These are phyloP conservation scores for Amphipyra tragopoginis DNA, from an alignment of 2,888 invertebrate species.

Conservation along the genomic window DNA sequence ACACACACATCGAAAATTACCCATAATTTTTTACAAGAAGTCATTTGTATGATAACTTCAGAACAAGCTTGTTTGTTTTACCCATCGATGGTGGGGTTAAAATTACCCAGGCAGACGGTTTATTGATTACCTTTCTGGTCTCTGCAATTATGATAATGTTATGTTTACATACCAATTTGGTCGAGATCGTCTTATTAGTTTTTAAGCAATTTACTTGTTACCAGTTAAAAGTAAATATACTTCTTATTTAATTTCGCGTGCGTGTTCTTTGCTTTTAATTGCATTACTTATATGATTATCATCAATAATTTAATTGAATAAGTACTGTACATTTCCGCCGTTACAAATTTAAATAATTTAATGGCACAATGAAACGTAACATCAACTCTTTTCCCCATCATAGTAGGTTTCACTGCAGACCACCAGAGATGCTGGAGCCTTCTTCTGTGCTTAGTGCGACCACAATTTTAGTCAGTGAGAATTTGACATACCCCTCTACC, in stretches of 20 bases:
- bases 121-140: slow-evolving; percentile 64
- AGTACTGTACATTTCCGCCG: no score
- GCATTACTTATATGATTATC: background rate
- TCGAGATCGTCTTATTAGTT: slow-evolving; percentile 64
- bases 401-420: no score
- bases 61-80: slow-evolving; percentile 73
- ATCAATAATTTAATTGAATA: background rate
- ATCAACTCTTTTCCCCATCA: no score
- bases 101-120: slow-evolving; percentile 61
- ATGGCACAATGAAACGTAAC: no score
- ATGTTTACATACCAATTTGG: slow-evolving; percentile 78
- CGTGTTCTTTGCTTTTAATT: slow-evolving; percentile 9
- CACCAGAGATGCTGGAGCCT: no score
- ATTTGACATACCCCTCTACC: no score
- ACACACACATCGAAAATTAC: slow-evolving; percentile 40
- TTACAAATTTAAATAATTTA: no score
- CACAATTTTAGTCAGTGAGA: no score
- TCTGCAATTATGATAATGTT: slow-evolving; percentile 77
- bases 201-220: slow-evolving; percentile 57
- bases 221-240: slow-evolving; percentile 26
- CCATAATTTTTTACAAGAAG: slow-evolving; percentile 38
- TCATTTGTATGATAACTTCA: slow-evolving; percentile 41
- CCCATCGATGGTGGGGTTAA: slow-evolving; percentile 68
- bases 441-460: no score
- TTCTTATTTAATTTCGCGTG: slow-evolving; percentile 31